These are phyloP conservation scores for Ophion slaviceki DNA, from an alignment of 2,888 invertebrate genomes.

Conservation along the genomic window DNA sequence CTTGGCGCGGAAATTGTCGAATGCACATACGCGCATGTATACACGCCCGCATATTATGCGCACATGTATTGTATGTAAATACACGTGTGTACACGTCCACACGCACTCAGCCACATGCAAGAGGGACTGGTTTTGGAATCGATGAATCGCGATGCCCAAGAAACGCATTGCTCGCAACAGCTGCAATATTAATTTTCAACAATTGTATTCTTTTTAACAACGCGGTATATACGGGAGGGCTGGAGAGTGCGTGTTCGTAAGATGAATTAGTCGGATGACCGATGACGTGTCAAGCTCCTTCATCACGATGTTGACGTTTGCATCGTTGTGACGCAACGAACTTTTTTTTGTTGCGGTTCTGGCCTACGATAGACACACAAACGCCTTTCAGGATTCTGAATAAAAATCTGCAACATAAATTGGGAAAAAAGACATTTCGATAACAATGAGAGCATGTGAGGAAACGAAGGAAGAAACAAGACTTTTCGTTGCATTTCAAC, in stretches of 20 bases:
- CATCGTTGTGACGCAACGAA: too few relatives aligned
- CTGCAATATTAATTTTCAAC: constrained; percentile 15
- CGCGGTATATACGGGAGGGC: background rate
- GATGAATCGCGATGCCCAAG: background rate
- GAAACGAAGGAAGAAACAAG: too few relatives aligned
- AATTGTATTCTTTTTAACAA: background rate
- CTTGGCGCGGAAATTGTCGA: constrained; percentile 50
- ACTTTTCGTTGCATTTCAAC: too few relatives aligned
- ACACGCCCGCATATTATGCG: background rate
- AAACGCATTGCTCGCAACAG: constrained; percentile 3
- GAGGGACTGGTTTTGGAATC: background rate
- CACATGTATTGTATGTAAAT: background rate
- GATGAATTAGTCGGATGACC: too few relatives aligned
- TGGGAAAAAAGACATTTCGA: too few relatives aligned
- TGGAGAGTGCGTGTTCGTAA: too few relatives aligned
- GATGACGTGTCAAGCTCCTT: background rate
- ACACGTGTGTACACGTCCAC: background rate
- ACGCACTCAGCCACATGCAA: background rate
- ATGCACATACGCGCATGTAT: constrained; percentile 1
- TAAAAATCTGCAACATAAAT: too few relatives aligned
- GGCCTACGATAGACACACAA: too few relatives aligned
- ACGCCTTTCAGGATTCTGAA: too few relatives aligned
- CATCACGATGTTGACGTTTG: background rate
- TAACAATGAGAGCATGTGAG: too few relatives aligned
- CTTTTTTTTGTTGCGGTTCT: too few relatives aligned